Percentiles rank a stretch among this genome's conserved stretches.
Evolutionary conservation across 23 tunicate species (phyloP).

Genomic region (Pegea sp.): DNA sequence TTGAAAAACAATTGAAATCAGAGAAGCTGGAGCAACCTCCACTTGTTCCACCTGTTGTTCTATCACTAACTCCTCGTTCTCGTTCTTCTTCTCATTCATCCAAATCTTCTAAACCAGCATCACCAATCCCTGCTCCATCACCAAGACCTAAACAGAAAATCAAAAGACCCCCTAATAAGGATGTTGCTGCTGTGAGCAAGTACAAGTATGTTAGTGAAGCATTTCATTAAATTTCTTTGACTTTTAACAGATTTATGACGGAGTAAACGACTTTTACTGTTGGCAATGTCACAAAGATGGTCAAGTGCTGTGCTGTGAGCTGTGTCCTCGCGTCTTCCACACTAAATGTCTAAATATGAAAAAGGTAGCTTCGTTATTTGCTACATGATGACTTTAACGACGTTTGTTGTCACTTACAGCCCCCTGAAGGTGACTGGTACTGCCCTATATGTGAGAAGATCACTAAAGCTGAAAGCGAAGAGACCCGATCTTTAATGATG

Average conservation of each 20-base stretch:
- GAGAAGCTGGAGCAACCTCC: too few species aligned
- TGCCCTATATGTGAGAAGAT: conserved; percentile 92
- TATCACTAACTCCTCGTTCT: too few species aligned
- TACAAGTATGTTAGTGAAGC: too few species aligned
- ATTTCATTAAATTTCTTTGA: too few species aligned
- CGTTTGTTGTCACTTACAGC: conserved; percentile 8
- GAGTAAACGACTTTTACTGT: conserved; percentile 87
- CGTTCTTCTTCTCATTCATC: too few species aligned
- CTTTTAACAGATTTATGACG: conserved; percentile 26
- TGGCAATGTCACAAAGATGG: conserved; percentile 98
- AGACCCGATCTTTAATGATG: conserved; percentile 63
- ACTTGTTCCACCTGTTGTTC: too few species aligned
- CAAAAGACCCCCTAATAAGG: too few species aligned
- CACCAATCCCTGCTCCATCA: too few species aligned
- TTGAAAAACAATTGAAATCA: too few species aligned
- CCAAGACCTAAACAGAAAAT: too few species aligned
- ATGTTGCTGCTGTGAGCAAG: too few species aligned
- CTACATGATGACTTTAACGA: neutral
- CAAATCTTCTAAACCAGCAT: too few species aligned
- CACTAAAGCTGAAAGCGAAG: conserved; percentile 75
- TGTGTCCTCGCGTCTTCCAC: conserved; percentile 92
- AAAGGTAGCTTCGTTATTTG: conserved; percentile 9
- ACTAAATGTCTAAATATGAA: conserved; percentile 53
- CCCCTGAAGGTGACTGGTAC: conserved; percentile 87
- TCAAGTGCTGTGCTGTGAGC: conserved; percentile 90